Evolutionary conservation across 2,888 invertebrate genomes (phyloP).

Genomic region (Gastrophysa polygoni): DNA sequence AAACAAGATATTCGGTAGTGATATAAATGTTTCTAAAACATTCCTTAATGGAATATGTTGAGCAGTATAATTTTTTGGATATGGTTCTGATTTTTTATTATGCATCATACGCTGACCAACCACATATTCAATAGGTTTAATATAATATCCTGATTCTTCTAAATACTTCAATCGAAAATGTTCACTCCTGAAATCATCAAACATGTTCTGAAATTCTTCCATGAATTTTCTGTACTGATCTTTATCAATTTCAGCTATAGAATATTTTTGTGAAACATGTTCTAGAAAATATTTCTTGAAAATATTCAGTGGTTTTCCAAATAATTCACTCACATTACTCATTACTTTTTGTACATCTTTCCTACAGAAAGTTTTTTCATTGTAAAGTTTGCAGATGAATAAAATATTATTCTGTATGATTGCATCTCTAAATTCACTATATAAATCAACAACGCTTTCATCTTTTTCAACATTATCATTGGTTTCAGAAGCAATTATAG

Average conservation of each 20-base stretch:
- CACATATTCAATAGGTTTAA: too few species aligned
- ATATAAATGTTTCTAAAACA: constrained; percentile 1
- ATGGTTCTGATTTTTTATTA: too few species aligned
- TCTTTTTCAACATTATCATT: neutral
- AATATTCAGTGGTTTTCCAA: neutral
- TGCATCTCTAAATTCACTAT: neutral
- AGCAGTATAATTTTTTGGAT: constrained; percentile 9
- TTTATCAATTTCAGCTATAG: too few species aligned
- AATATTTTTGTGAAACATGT: too few species aligned
- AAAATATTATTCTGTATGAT: neutral
- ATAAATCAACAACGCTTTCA: neutral
- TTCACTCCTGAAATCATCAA: too few species aligned
- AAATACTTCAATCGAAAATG: too few species aligned
- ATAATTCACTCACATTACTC: neutral
- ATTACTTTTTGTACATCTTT: constrained; percentile 18
- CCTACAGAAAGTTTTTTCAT: constrained; percentile 5
- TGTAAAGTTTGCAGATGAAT: constrained; percentile 9
- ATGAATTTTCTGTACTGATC: too few species aligned
- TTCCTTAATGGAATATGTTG: constrained; percentile 12
- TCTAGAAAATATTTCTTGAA: too few species aligned
- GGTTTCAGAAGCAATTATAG: neutral
- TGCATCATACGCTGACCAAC: too few species aligned
- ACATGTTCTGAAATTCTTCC: too few species aligned
- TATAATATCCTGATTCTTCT: too few species aligned
- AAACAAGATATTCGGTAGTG: constrained; percentile 4